Evolutionary conservation across 2,113 vertebrate species (phyloP).

Genomic region (Rhinopomastus cyanomelas): DNA sequence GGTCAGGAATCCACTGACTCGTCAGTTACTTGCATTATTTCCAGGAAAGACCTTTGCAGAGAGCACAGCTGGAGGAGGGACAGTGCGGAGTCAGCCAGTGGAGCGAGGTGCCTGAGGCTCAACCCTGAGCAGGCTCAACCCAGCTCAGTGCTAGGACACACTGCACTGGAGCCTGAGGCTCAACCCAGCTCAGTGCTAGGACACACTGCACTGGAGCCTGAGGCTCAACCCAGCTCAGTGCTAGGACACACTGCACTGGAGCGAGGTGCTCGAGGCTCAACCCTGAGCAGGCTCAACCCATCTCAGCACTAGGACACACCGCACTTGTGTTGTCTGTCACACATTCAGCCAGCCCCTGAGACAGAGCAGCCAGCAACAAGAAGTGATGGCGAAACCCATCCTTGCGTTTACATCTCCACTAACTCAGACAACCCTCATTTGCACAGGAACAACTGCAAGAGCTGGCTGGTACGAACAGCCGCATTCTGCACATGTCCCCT

Average conservation of each 20-base stretch:
- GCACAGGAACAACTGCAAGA: neutral
- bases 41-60: slow-evolving; percentile 22
- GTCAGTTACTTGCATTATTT: slow-evolving; percentile 9
- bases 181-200: neutral
- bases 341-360: neutral
- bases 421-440: neutral
- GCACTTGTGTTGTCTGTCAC: neutral
- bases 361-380: neutral
- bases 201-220: too few relatives aligned
- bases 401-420: neutral
- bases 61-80: neutral
- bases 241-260: neutral
- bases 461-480: neutral
- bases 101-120: neutral
- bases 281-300: too few relatives aligned
- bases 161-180: too few relatives aligned
- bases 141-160: neutral
- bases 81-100: neutral
- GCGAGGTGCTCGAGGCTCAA: too few relatives aligned
- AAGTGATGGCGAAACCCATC: neutral
- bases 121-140: too few relatives aligned
- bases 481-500: neutral
- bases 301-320: neutral
- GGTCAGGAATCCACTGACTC: neutral
- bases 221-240: neutral